A percentile compares a stretch with the other conserved stretches of the same genome.
Conservation (phyloP, 2,113 vertebrate genomes). For the Bos javanicus region DNA sequence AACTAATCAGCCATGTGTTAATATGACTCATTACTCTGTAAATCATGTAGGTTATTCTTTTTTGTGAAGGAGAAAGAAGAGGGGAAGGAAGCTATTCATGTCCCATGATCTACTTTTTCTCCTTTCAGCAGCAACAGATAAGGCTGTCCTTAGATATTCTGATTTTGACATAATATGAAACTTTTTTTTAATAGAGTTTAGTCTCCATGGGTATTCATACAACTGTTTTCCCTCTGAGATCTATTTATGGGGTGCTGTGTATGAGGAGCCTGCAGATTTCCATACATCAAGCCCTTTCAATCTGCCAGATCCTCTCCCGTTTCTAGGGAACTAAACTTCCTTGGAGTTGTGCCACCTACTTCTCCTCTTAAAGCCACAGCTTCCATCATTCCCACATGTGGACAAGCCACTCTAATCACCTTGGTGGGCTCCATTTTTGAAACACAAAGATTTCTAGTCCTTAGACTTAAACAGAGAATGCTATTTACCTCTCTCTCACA, state of each 20-base stretch:
- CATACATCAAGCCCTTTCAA: neutral
- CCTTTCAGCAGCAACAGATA: neutral
- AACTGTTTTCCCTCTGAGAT: neutral
- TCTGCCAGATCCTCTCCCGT: neutral
- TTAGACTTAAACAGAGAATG: neutral
- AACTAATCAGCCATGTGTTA: neutral
- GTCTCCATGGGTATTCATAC: neutral
- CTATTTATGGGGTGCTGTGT: neutral
- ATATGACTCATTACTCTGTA: neutral
- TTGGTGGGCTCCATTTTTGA: neutral
- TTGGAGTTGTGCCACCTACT: neutral
- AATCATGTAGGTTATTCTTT: neutral
- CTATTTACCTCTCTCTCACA: neutral
- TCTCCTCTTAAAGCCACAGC: neutral
- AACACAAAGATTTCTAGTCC: neutral
- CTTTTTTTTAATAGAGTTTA: neutral
- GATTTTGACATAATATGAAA: neutral
- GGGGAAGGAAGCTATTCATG: neutral
- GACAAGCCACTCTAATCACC: neutral
- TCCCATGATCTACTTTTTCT: neutral
- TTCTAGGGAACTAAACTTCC: neutral
- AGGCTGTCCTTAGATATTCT: neutral
- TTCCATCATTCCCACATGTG: neutral
- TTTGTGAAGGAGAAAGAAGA: neutral
- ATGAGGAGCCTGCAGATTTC: neutral